Conservation (phyloP, 30 jellyfish, hydroid and myxozoan genomes). For the Turritopsis rubra region DNA sequence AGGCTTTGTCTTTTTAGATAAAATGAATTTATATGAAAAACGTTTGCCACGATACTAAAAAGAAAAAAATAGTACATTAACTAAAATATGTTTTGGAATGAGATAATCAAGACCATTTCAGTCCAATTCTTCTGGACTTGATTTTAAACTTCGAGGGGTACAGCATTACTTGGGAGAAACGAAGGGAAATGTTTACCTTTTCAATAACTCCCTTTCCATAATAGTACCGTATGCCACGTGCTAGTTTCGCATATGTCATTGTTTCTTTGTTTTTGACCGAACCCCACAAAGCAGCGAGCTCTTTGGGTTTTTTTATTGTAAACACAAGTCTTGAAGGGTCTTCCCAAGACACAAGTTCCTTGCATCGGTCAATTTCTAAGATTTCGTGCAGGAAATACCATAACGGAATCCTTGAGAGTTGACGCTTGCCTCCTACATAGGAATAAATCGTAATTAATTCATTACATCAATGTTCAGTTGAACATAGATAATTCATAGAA, state of each 20-base stretch:
- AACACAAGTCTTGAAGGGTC: neutral
- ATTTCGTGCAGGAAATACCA: constrained; percentile 36
- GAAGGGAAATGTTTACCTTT: constrained; percentile 34
- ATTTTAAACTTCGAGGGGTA: too few species aligned
- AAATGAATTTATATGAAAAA: neutral
- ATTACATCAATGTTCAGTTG: too few species aligned
- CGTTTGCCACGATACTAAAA: constrained; percentile 16
- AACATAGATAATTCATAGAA: too few species aligned
- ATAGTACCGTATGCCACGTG: constrained; percentile 34
- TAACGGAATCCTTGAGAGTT: constrained; percentile 21
- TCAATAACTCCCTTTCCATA: constrained; percentile 40
- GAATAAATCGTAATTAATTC: neutral
- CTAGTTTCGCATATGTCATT: constrained; percentile 37
- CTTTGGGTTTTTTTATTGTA: constrained; percentile 27
- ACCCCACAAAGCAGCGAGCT: constrained; percentile 33
- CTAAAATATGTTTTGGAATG: too few species aligned
- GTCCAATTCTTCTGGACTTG: too few species aligned
- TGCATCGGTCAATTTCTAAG: constrained; percentile 20
- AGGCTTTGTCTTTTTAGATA: constrained; percentile 14
- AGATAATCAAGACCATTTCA: too few species aligned
- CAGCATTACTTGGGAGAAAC: too few species aligned
- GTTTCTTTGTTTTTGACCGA: constrained; percentile 18
- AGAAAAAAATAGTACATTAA: too few species aligned
- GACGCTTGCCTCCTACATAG: constrained; percentile 13
- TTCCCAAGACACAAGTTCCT: constrained; percentile 27